Base-by-base conservation (phyloP, 1,140 invertebrate species). In the Heliconius hermathena region DNA sequence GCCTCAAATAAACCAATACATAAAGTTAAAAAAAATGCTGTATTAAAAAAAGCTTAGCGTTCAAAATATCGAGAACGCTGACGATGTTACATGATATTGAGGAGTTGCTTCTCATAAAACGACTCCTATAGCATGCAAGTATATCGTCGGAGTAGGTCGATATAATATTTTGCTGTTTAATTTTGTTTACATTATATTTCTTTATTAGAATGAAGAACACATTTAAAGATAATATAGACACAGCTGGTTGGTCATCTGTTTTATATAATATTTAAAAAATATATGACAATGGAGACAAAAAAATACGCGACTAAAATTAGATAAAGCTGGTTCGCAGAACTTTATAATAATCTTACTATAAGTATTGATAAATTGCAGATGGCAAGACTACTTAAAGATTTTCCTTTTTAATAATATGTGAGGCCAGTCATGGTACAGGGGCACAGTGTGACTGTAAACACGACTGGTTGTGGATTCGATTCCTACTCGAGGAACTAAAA, bases 241-340 rank as follows among this genome's bases (percentile, higher is more conserved):
- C 74, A 75, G 74, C 74, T 75, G 54, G n/a, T 66, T 75, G 66
- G 74, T 75, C 20, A 66, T 52, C n/a, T 75, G 18, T 38, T 75
- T 75, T 9, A 22, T 73, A 41, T 26, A n/a, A n/a, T n/a, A n/a
- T 13, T 13, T 8, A 74, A 74, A 74, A 74, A 74, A 74, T 18
- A 1, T 29, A 18, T 54, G 29, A 73, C 26, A 54, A 66, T 66
- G 8, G 11, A 26, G 0, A 66, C 60, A 29, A 66, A 29, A 60
- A 66, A 66, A 13, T 66, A 52, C 18, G 60, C 57, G 8, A 29
- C 4, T 66, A 16, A 29, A 26, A 29, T 26, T 26, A 26, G 60
- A 66, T 66, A 26, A 66, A 16, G 60, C 8, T 66, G 5, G 60
- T 66, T 66, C 60, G 11, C 60, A 66, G 60, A 66, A 66, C 11